Evolutionary conservation across 2,797 vertebrate genomes (phyloP).

Genomic region (Brachymystax lenok): DNA sequence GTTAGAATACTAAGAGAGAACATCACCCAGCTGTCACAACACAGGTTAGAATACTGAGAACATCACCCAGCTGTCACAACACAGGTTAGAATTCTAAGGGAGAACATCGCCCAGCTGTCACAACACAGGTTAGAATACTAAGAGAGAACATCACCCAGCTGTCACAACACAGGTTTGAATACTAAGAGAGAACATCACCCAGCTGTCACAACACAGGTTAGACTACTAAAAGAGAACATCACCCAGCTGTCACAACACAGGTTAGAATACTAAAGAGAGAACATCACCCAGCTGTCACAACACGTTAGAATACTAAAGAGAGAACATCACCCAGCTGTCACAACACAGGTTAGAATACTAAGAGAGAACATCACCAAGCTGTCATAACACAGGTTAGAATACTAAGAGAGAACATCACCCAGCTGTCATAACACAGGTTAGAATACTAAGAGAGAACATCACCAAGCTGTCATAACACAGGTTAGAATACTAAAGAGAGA

Average conservation of each 20-base stretch:
- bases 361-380: slow-evolving; percentile 19
- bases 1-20: not conserved
- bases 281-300: too few species aligned
- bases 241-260: too few species aligned
- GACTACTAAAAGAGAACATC: too few species aligned
- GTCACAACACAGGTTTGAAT: not conserved
- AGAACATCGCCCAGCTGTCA: too few species aligned
- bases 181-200: too few species aligned
- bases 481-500: not conserved
- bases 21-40: not conserved
- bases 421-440: slow-evolving; percentile 21
- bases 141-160: too few species aligned
- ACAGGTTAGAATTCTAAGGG: not conserved
- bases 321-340: slow-evolving; percentile 20
- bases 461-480: slow-evolving; percentile 20
- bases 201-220: too few species aligned
- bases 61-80: not conserved
- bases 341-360: not conserved
- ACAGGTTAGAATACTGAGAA: not conserved
- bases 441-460: not conserved
- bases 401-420: slow-evolving; percentile 1
- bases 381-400: slow-evolving; percentile 1
- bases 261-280: too few species aligned
- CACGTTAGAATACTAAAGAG: not conserved
- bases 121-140: slow-evolving; percentile 2